These are phyloP conservation scores for Gouania willdenowi DNA, from an alignment of 2,797 vertebrate species.

Conservation along the genomic window DNA sequence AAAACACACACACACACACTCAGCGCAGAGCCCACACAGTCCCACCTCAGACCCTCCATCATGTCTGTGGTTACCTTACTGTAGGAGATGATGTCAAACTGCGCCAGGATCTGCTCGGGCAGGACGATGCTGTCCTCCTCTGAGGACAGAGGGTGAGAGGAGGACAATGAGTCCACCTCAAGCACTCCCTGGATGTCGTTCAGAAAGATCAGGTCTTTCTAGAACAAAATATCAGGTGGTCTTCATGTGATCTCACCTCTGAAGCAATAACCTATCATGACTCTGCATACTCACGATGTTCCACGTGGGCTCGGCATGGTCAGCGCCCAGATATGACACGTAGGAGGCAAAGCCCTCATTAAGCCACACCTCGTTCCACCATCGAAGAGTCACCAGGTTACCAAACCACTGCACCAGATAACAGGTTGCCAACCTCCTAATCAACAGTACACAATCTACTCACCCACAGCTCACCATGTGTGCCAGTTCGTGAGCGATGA, in stretches of 20 bases:
- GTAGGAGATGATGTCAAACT: slow-evolving; percentile 86
- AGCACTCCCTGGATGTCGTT: slow-evolving; percentile 79
- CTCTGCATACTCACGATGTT: slow-evolving; percentile 84
- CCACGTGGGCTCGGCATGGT: slow-evolving; percentile 75
- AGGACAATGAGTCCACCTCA: slow-evolving; percentile 78
- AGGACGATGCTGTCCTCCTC: slow-evolving; percentile 73
- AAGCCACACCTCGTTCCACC: slow-evolving; percentile 97
- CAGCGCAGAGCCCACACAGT: too few species aligned
- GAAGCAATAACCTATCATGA: not conserved
- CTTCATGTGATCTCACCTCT: too few species aligned
- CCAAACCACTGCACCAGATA: slow-evolving; percentile 89
- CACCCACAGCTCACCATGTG: slow-evolving; percentile 80
- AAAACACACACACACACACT: not conserved
- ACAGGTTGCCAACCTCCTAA: too few species aligned
- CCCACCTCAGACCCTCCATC: too few species aligned
- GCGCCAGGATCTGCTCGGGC: slow-evolving; percentile 81
- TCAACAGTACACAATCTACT: not conserved
- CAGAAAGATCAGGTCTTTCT: slow-evolving; percentile 86
- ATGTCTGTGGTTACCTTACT: slow-evolving; percentile 42
- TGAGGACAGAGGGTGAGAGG: slow-evolving; percentile 85
- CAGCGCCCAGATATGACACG: slow-evolving; percentile 84
- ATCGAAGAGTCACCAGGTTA: slow-evolving; percentile 90
- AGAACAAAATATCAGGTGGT: slow-evolving; percentile 21
- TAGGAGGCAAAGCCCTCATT: slow-evolving; percentile 95
- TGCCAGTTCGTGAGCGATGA: slow-evolving; percentile 88